Base-by-base conservation (phyloP, 2,888 invertebrate species). In the Torymus aiolomorphi region DNA sequence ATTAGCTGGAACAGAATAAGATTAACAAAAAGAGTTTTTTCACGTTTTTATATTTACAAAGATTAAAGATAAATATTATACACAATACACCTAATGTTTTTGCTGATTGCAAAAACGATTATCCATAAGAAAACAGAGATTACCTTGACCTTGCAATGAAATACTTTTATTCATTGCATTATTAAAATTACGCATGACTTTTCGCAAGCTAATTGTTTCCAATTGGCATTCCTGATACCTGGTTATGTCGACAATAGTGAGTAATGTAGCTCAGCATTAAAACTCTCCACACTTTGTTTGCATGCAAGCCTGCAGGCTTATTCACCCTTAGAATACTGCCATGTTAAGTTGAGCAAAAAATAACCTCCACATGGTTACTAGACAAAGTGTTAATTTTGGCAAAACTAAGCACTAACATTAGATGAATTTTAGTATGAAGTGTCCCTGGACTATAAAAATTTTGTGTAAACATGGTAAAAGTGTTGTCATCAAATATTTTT, bases 361-460 rank as follows among this genome's bases (percentile, higher is more conserved):
- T 72, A 31, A 62, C 59, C 57, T 66, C 18, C 13, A 18, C 12
- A 14, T 51, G 51, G 18, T 49, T 74, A 69, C 56, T 67, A 13
- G 11, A 11, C 31, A 65, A 56, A 72, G 14, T 51, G 24, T 51
- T 20, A 1, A 80, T 67, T 62, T n/a, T 1, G 10, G 49, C 18
- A 0, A 56, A 79, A 71, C 73, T 63, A 52, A 13, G 5, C 42
- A 24, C 12, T 66, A 62, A 66, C 42, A 20, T 24, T 8, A 67
- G 61, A 8, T 80, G 66, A 71, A 52, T 62, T 66, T 51, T 31
- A 75, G n/a, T 13, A 75, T 80, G 73, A 80, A 49, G 65, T 52
- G 52, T 76, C 52, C 11, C 0, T 69, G 62, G 67, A 63, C 57
- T 63, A 69, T 81, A n/a, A 80, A 59, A 78, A 79, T 49, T 69